These are phyloP conservation scores for Patella depressa DNA, from an alignment of 2,888 invertebrate genomes.

Conservation along the genomic window DNA sequence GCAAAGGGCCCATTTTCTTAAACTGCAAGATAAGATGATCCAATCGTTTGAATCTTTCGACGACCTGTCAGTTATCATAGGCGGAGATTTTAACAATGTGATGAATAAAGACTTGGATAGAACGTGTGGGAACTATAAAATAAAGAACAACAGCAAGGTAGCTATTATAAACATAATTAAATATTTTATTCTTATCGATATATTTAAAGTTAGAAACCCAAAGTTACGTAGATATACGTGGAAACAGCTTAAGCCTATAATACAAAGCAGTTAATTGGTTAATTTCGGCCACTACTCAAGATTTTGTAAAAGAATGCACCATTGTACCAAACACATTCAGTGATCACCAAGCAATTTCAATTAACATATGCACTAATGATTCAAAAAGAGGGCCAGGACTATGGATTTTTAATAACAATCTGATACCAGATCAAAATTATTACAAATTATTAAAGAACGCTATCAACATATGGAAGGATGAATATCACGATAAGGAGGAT, in stretches of 20 bases:
- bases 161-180: not conserved
- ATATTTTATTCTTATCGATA: not conserved
- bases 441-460: not conserved
- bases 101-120: too few species aligned
- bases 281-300: not conserved
- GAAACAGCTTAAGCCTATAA: not conserved
- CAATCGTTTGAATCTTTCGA: too few species aligned
- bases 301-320: not conserved
- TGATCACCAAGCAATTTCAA: not conserved
- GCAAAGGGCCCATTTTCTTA: too few species aligned
- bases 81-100: too few species aligned
- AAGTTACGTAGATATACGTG: not conserved
- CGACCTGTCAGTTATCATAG: too few species aligned
- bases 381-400: not conserved
- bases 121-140: too few species aligned
- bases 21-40: too few species aligned
- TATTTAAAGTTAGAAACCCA: not conserved
- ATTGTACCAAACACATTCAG: not conserved
- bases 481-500: not conserved
- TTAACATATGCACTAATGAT: not conserved
- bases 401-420: not conserved
- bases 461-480: not conserved
- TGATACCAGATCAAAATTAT: not conserved
- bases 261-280: conserved; percentile 2
- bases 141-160: too few species aligned